Conservation (phyloP, 2,888 invertebrate species). For the Branchipolynoe longqiensis region DNA sequence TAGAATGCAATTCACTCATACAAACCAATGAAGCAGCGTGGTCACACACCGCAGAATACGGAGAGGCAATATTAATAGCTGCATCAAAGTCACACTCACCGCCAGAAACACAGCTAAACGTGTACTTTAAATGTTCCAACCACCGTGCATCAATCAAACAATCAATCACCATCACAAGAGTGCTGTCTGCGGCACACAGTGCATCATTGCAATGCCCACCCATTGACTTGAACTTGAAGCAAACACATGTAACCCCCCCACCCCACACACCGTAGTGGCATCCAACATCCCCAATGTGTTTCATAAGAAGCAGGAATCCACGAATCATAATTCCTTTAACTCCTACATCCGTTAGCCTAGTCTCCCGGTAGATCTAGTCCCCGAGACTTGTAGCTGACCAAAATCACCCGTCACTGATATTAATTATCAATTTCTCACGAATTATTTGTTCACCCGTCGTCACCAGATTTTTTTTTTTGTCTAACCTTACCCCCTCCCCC, state of each 20-base stretch:
- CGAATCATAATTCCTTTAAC: background rate
- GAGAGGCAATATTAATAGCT: background rate
- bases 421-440: slow-evolving; percentile 35
- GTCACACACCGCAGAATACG: too few relatives aligned
- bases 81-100: background rate
- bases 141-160: too few relatives aligned
- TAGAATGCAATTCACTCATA: slow-evolving; percentile 18
- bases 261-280: too few relatives aligned
- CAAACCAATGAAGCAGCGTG: background rate
- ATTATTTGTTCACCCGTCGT: slow-evolving; percentile 37
- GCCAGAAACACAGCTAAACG: background rate
- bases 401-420: slow-evolving; percentile 26
- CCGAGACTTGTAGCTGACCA: background rate
- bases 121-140: too few relatives aligned
- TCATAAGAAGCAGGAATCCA: background rate
- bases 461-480: slow-evolving; percentile 26
- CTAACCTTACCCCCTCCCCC: too few relatives aligned
- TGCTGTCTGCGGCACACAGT: too few relatives aligned
- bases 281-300: too few relatives aligned
- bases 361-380: slow-evolving; percentile 37
- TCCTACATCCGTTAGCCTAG: background rate
- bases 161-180: too few relatives aligned
- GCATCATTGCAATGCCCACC: slow-evolving; percentile 37
- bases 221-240: slow-evolving; percentile 21
- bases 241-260: slow-evolving; percentile 23